Conservation (phyloP, 2,797 vertebrate genomes). For the Karalla daura region DNA sequence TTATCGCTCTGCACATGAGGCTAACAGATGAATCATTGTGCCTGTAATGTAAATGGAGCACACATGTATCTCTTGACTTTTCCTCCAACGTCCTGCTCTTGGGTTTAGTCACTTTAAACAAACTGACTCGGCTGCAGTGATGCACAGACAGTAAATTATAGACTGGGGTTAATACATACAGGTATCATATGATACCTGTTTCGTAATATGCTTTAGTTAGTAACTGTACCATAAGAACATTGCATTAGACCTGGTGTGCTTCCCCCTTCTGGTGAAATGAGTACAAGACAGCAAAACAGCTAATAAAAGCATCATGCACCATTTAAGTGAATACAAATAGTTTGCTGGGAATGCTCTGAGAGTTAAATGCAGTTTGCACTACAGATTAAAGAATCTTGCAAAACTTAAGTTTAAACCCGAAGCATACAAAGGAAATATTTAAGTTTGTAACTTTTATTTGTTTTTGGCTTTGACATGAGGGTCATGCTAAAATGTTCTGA, state of each 20-base stretch:
- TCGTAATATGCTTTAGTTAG: background rate
- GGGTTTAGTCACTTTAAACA: background rate
- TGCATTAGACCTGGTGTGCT: constrained; percentile 34
- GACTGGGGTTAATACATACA: background rate
- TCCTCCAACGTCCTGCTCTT: background rate
- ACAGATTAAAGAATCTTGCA: constrained; percentile 15
- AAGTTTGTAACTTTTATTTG: background rate
- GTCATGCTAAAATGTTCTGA: constrained; percentile 40
- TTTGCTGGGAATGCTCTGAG: constrained; percentile 22
- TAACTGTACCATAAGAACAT: constrained; percentile 9
- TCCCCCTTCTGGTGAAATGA: constrained; percentile 71
- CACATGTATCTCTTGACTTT: background rate
- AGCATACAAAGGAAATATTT: constrained; percentile 3
- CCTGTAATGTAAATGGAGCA: constrained; percentile 10
- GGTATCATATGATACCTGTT: constrained; percentile 8
- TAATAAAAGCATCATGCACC: constrained; percentile 36
- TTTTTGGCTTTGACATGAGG: constrained; percentile 48
- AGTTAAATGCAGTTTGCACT: constrained; percentile 12
- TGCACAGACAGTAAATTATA: background rate
- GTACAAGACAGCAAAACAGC: constrained; percentile 14
- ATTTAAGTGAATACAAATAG: constrained; percentile 27
- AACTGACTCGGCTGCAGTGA: background rate
- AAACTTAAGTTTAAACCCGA: constrained; percentile 3
- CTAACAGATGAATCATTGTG: constrained; percentile 32
- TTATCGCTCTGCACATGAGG: constrained; percentile 22